A percentile compares a stretch with the other conserved stretches of the same genome.
Evolutionary conservation across 2,888 invertebrate genomes (phyloP).

Genomic region (Sclerodermus sp.): DNA sequence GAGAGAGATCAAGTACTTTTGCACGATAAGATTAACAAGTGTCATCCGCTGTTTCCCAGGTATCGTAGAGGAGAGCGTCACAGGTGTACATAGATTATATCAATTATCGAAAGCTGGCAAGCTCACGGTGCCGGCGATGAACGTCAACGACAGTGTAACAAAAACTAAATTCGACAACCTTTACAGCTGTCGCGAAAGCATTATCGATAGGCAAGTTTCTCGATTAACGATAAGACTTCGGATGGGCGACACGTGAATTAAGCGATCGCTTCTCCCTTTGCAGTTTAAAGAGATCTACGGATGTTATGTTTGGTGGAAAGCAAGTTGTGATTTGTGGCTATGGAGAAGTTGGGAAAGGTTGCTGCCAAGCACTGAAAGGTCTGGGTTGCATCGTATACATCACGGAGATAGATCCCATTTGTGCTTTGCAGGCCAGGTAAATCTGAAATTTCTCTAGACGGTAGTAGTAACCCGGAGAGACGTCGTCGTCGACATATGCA

Average conservation of each 20-base stretch:
- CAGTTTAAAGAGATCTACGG: slow-evolving; percentile 85
- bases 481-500: too few relatives aligned
- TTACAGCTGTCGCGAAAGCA: slow-evolving; percentile 92
- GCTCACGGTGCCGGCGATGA: slow-evolving; percentile 95
- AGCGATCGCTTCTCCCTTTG: neutral
- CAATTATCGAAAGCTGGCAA: slow-evolving; percentile 94
- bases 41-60: slow-evolving; percentile 61
- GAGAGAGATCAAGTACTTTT: too few relatives aligned
- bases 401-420: slow-evolving; percentile 97
- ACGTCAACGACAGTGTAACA: slow-evolving; percentile 96
- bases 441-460: slow-evolving; percentile 9
- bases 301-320: slow-evolving; percentile 97
- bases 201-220: slow-evolving; percentile 73
- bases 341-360: slow-evolving; percentile 96
- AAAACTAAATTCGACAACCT: slow-evolving; percentile 98
- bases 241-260: neutral
- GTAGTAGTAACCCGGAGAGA: too few relatives aligned
- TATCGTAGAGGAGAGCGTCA: slow-evolving; percentile 96
- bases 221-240: neutral
- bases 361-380: slow-evolving; percentile 92
- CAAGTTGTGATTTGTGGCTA: slow-evolving; percentile 96
- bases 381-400: slow-evolving; percentile 90
- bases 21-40: too few relatives aligned
- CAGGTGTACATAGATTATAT: slow-evolving; percentile 95
- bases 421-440: slow-evolving; percentile 91